phyloP scores from a whole-genome alignment of 2,113 vertebrate species.

The Meleagris gallopavo region DNA sequence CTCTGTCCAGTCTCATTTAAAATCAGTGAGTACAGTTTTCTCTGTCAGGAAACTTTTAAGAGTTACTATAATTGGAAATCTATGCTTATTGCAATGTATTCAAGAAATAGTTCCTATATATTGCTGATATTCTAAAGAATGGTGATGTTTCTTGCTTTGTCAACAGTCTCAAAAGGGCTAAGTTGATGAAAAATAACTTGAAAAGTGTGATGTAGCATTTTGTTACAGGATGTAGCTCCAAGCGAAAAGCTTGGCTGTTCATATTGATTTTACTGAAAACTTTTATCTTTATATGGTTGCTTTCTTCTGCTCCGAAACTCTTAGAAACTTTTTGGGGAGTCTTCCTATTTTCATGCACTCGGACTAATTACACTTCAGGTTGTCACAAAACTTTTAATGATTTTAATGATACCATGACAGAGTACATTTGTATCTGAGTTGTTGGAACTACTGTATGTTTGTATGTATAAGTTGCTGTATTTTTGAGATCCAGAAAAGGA shows the following conservation, averaged over 20 bases:
- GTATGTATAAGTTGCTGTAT: not conserved
- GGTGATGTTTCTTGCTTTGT: not conserved
- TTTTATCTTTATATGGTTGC: not conserved
- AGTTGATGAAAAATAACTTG: not conserved
- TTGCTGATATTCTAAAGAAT: not conserved
- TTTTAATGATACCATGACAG: not conserved
- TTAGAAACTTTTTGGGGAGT: not conserved
- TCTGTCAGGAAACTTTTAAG: not conserved
- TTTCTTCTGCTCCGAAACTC: not conserved
- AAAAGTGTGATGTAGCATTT: not conserved
- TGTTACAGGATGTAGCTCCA: not conserved
- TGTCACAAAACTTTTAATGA: not conserved
- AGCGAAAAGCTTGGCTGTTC: not conserved
- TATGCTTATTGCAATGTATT: not conserved
- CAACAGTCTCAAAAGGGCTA: not conserved
- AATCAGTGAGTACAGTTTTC: not conserved
- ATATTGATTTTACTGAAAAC: not conserved
- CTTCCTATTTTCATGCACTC: not conserved
- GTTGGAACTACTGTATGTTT: not conserved
- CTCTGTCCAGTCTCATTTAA: not conserved
- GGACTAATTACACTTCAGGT: not conserved
- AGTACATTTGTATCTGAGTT: not conserved
- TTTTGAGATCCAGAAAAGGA: not conserved
- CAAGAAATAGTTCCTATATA: not conserved
- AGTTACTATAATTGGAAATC: not conserved